Percentiles rank a stretch among this genome's conserved stretches.
Conservation (phyloP, 2,113 vertebrate genomes). For the Corythaixoides concolor region DNA sequence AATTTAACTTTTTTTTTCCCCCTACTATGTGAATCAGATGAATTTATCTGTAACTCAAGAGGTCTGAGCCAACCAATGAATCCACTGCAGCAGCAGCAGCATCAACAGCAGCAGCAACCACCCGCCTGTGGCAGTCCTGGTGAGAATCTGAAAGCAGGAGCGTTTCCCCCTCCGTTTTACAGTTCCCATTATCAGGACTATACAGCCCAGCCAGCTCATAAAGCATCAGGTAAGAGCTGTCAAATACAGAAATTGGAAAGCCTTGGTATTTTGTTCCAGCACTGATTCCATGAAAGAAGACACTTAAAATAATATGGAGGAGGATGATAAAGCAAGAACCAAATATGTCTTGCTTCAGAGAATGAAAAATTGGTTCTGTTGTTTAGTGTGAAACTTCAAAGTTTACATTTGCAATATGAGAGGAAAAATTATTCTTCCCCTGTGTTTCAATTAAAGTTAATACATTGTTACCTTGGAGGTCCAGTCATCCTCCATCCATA, state of each 20-base stretch:
- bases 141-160: slow-evolving; percentile 65
- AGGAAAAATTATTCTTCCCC: neutral
- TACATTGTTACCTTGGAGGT: neutral
- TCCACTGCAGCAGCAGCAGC: slow-evolving; percentile 69
- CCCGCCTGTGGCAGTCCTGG: slow-evolving; percentile 57
- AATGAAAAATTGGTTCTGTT: neutral
- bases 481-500: neutral
- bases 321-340: neutral
- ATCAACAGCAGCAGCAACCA: slow-evolving; percentile 38
- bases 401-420: neutral
- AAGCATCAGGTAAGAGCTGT: slow-evolving; percentile 80
- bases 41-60: slow-evolving; percentile 71
- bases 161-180: slow-evolving; percentile 72
- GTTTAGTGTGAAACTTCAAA: neutral
- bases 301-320: neutral
- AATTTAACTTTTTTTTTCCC: neutral
- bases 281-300: neutral
- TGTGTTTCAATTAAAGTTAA: neutral
- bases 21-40: slow-evolving; percentile 69
- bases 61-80: slow-evolving; percentile 65
- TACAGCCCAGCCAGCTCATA: slow-evolving; percentile 72
- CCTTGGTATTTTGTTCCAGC: neutral
- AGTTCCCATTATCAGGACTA: slow-evolving; percentile 78
- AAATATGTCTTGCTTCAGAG: neutral
- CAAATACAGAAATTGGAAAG: neutral